Evolutionary conservation across 1,140 invertebrate genomes (phyloP), one percentile per base, ranked within the genome.

Genomic region (Leucophenga varia): DNA sequence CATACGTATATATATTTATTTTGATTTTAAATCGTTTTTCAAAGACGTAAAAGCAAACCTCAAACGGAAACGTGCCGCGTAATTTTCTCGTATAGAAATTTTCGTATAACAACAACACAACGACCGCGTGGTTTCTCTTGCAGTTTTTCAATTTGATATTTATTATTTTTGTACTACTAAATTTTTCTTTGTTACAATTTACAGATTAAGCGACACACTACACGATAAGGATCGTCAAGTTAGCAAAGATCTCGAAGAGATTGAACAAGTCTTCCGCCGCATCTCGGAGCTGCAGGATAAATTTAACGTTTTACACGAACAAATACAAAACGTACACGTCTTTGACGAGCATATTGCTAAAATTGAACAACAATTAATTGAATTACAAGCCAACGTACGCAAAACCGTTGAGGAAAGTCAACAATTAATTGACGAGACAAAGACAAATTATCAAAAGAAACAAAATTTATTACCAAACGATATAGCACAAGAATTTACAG

Each of bases 401-500:
- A 78, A 53, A 4, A 65, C 82, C 43, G 79, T 84, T 22, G 78
- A 80, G 34, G 76, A 78, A 41, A 81, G 82, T 8, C 84, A 84
- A 58, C 79, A 77, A 40, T 81, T 90, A 54, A 81, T 84, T 10
- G 78, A 79, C 32, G 78, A 80, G 55, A 86, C 84, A 42, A 82
- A 85, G 63, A 81, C 84, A 56, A 79, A 82, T 36, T 91, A 91
- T 77, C 77, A 78, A 59, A 82, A 81, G 56, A 82, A 82, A 73
- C 81, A 85, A 63, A 81, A 86, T 60, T 79, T 86, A 39, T 75
- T 88, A 25, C 89, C 89, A 28, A 85, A 82, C 46, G 89, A 91
- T 79, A 79, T 91, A 39, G 81, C 79, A 49, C 86, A 89, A 72
- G 82, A 89, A 75, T 76, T 90, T 48, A 88, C 86, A 2, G 80